Conservation (phyloP, 2,888 invertebrate species). For the Drosophila suboccidentalis region DNA sequence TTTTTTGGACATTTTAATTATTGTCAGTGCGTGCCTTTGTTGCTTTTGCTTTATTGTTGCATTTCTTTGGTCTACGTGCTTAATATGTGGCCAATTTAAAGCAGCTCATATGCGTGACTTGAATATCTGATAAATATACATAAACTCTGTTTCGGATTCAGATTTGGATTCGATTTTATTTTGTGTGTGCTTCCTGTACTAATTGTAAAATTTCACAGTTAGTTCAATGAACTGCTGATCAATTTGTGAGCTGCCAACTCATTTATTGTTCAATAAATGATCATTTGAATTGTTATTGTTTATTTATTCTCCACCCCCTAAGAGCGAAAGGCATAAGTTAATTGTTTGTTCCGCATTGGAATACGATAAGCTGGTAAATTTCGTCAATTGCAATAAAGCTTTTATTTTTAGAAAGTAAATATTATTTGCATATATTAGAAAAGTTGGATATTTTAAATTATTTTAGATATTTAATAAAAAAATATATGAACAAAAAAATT, state of each 20-base stretch:
- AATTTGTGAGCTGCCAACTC: slow-evolving; percentile 51
- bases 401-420: background rate
- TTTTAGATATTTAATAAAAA: background rate
- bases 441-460: background rate
- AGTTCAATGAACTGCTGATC: slow-evolving; percentile 70
- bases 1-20: slow-evolving; percentile 80
- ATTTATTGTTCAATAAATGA: slow-evolving; percentile 62
- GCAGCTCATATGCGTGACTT: slow-evolving; percentile 74
- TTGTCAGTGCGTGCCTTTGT: slow-evolving; percentile 64
- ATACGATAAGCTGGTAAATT: background rate
- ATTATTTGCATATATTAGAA: background rate
- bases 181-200: slow-evolving; percentile 41
- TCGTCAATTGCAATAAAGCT: background rate
- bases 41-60: slow-evolving; percentile 14
- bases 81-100: slow-evolving; percentile 77
- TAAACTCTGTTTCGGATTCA: slow-evolving; percentile 7
- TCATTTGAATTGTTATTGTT: slow-evolving; percentile 55
- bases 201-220: slow-evolving; percentile 30
- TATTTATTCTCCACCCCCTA: slow-evolving; percentile 62
- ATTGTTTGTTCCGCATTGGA: slow-evolving; percentile 4
- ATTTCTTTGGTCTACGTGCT: slow-evolving; percentile 62
- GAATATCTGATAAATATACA: slow-evolving; percentile 34
- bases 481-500: background rate
- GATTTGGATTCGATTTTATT: slow-evolving; percentile 25
- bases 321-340: slow-evolving; percentile 14